Percentiles rank a stretch among this genome's conserved stretches.
phyloP scores from a whole-genome alignment of 2,888 invertebrate species.

The Pyrgus malvae region DNA sequence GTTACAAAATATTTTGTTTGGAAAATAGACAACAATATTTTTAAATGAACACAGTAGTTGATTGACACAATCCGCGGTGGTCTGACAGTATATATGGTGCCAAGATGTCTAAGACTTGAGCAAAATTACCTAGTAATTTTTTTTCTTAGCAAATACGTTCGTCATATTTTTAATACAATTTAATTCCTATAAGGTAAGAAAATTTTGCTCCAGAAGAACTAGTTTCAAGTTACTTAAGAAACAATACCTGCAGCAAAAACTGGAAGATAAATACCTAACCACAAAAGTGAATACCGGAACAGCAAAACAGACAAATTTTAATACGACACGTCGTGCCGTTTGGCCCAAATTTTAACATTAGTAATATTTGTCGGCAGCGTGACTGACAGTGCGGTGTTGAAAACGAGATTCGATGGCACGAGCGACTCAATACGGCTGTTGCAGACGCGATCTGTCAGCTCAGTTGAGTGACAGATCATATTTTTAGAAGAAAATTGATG shows the following conservation, averaged over 20 bases:
- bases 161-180: too few species aligned
- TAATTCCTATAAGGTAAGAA: too few species aligned
- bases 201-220: too few species aligned
- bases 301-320: slow-evolving; percentile 5
- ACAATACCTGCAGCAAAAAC: too few species aligned
- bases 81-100: slow-evolving; percentile 10
- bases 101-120: slow-evolving; percentile 4
- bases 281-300: background rate
- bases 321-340: slow-evolving; percentile 12
- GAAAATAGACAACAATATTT: background rate
- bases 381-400: slow-evolving; percentile 15
- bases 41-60: slow-evolving; percentile 8
- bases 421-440: slow-evolving; percentile 15
- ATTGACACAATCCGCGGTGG: slow-evolving; percentile 24
- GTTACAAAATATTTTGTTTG: too few species aligned
- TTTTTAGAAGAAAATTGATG: slow-evolving; percentile 9
- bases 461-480: slow-evolving; percentile 7
- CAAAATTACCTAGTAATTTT: background rate
- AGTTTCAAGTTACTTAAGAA: too few species aligned
- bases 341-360: slow-evolving; percentile 10
- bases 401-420: slow-evolving; percentile 15
- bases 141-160: too few species aligned
- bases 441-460: slow-evolving; percentile 18
- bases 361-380: slow-evolving; percentile 9
- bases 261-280: too few species aligned